These are phyloP conservation scores for Zoanthus sansibaricus DNA, from an alignment of 92 coral and sea anemone genomes.

Conservation along the genomic window DNA sequence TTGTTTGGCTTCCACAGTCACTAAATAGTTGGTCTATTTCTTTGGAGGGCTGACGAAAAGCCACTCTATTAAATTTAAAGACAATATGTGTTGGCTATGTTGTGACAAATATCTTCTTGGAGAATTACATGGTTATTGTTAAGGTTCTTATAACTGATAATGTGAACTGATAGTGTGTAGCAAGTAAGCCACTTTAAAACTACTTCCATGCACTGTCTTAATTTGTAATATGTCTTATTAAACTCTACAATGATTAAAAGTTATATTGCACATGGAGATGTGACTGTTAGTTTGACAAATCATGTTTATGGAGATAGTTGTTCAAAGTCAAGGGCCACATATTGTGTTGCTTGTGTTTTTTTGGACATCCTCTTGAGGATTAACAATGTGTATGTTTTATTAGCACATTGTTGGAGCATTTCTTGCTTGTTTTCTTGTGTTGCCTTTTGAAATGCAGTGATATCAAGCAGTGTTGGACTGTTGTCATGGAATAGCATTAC, in stretches of 20 bases:
- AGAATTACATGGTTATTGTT: background rate
- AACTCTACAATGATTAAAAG: slow-evolving; percentile 39
- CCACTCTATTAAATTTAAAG: background rate
- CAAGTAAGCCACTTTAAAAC: slow-evolving; percentile 43
- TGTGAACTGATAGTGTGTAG: slow-evolving; percentile 47
- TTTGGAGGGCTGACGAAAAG: too few species aligned
- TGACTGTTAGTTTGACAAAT: slow-evolving; percentile 48
- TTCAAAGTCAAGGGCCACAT: slow-evolving; percentile 18
- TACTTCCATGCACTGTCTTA: slow-evolving; percentile 42
- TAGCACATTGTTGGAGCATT: slow-evolving; percentile 8
- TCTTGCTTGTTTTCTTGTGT: slow-evolving; percentile 16
- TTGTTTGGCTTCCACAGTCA: too few species aligned
- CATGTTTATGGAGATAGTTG: slow-evolving; percentile 26
- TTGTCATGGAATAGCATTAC: slow-evolving; percentile 11
- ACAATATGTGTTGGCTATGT: slow-evolving; percentile 35
- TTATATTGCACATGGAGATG: slow-evolving; percentile 1
- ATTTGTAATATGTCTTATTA: slow-evolving; percentile 41
- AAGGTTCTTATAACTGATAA: slow-evolving; percentile 32
- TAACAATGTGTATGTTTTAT: slow-evolving; percentile 14
- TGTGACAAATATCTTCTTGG: background rate
- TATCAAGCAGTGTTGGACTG: slow-evolving; percentile 15
- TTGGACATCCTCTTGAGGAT: slow-evolving; percentile 14
- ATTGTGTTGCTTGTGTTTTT: slow-evolving; percentile 9
- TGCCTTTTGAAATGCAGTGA: slow-evolving; percentile 12
- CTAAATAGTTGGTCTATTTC: too few species aligned